Evolutionary conservation across 2,113 vertebrate species (phyloP).

Genomic region (Chaetodon trifascialis): DNA sequence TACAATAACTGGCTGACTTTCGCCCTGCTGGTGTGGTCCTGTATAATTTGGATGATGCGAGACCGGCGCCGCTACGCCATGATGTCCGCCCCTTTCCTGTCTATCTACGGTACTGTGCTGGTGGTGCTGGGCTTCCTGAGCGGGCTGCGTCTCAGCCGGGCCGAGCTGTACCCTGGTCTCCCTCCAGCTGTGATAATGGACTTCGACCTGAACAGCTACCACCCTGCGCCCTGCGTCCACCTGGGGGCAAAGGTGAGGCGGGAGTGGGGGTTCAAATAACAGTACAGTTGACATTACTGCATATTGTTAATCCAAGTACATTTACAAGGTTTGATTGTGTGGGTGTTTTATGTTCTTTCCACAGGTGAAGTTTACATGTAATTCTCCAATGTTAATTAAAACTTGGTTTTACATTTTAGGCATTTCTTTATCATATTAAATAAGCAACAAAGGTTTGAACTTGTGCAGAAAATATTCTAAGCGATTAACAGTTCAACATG

Average conservation of each 20-base stretch:
- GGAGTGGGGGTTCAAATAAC: too few species aligned
- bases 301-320: neutral
- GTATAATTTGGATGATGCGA: slow-evolving; percentile 83
- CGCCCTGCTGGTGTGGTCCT: slow-evolving; percentile 86
- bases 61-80: slow-evolving; percentile 85
- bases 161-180: slow-evolving; percentile 82
- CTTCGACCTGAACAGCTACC: slow-evolving; percentile 83
- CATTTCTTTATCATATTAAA: neutral
- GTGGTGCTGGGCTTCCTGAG: slow-evolving; percentile 82
- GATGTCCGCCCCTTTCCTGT: slow-evolving; percentile 89
- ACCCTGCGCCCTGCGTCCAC: slow-evolving; percentile 81
- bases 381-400: too few species aligned
- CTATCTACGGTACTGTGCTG: slow-evolving; percentile 84
- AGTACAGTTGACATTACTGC: too few species aligned
- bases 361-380: neutral
- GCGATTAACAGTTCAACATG: neutral
- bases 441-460: too few species aligned
- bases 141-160: slow-evolving; percentile 82
- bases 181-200: slow-evolving; percentile 80
- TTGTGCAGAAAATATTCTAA: too few species aligned
- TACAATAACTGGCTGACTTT: slow-evolving; percentile 86
- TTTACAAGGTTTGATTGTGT: neutral
- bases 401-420: too few species aligned
- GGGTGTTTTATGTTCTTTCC: neutral
- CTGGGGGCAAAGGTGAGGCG: slow-evolving; percentile 83